Base-by-base conservation (phyloP, 2,113 vertebrate species). In the Macquaria australasica region DNA sequence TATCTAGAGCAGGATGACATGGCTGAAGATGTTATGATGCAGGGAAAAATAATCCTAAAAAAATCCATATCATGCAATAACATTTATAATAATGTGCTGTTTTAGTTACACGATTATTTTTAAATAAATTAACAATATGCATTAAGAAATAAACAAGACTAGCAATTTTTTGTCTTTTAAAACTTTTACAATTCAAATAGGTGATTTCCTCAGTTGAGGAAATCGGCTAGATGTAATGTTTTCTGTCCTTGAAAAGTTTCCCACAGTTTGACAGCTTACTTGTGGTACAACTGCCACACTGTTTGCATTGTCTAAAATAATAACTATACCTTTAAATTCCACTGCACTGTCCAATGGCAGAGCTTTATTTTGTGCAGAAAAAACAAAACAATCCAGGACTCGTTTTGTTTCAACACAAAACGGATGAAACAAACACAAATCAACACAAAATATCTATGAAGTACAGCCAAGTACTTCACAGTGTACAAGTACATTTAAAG, bases 401-500 rank as follows among this genome's bases (percentile, higher is more conserved):
- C 0, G 4, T 45, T 79, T 77, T 37, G 31, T 79, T 77, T 74
- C 8, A 80, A 80, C 53, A 66, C 16, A 34, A 23, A 31, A 21
- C 16, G 50, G 28, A 74, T 69, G 1, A 75, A 76, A 53, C 18
- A 69, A 48, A 63, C 20, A 51, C 21, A 58, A 73, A 71, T 14
- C 39, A 64, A 63, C 34, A 55, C 41, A 60, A 20, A 63, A 53
- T 20, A 58, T 50, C 63, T 14, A 59, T 58, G n/a, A 73, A 78
- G 56, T 55, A 80, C 18, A 48, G 14, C 50, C 11, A 53, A 62
- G 45, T 72, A 41, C 34, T 70, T 74, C 28, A 51, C 15, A 50
- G 74, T 21, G 28, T 45, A 66, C 59, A 59, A 34, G 56, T 23
- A 50, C 60, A 77, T 70, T 74, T 64, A 78, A 55, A 78, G 67